Percentiles rank a stretch among this genome's conserved stretches.
phyloP scores from a whole-genome alignment of 2,888 invertebrate species.

The Monochamus alternatus region DNA sequence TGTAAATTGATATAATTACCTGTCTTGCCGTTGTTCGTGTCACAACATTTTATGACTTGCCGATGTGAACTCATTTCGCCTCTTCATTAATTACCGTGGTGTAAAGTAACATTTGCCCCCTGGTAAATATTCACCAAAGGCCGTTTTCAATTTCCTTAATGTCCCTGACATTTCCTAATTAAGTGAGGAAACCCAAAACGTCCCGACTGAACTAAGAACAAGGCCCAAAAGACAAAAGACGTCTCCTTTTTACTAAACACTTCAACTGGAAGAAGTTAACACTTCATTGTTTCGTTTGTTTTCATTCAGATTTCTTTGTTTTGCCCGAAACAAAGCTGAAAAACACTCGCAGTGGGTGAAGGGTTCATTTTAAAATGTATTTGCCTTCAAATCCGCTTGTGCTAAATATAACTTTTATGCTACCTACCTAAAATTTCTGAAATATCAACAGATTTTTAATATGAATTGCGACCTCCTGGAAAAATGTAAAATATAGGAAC shows the following conservation, averaged over 20 bases:
- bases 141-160: conserved; percentile 50
- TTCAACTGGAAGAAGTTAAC: conserved; percentile 67
- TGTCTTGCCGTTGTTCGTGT: background rate
- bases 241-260: conserved; percentile 60
- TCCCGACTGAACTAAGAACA: conserved; percentile 40
- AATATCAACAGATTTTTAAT: too few relatives aligned
- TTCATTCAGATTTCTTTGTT: conserved; percentile 51
- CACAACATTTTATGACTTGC: background rate
- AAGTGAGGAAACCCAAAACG: conserved; percentile 48
- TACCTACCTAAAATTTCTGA: too few relatives aligned
- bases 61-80: background rate
- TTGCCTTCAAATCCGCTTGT: conserved; percentile 15
- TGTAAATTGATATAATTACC: background rate
- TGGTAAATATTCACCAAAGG: conserved; percentile 27
- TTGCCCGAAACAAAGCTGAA: conserved; percentile 44
- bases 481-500: too few relatives aligned
- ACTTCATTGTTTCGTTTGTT: conserved; percentile 62
- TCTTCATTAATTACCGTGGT: conserved; percentile 12
- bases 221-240: conserved; percentile 52
- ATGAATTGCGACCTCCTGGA: too few relatives aligned
- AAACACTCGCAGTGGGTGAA: conserved; percentile 17
- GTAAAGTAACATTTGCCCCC: conserved; percentile 29
- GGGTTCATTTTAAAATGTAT: conserved; percentile 36
- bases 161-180: conserved; percentile 48
- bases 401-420: background rate